Percentiles rank a stretch among this genome's conserved stretches.
These are phyloP conservation scores for Ambastaia sidthimunki DNA, from an alignment of 2,797 vertebrate genomes.

Conservation along the genomic window DNA sequence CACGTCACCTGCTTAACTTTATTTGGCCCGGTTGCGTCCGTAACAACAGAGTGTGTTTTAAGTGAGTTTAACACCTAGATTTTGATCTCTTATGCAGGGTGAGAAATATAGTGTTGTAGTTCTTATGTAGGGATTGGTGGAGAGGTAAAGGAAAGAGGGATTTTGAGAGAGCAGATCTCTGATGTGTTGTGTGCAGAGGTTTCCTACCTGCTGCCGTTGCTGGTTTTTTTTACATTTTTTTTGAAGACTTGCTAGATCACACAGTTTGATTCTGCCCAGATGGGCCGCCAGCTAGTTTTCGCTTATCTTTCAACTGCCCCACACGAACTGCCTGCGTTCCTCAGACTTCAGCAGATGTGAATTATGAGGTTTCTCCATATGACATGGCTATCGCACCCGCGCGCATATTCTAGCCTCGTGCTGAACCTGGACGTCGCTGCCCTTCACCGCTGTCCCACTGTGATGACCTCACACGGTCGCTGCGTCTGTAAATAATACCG, in stretches of 20 bases:
- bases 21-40: background rate
- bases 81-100: slow-evolving; percentile 17
- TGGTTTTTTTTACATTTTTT: background rate
- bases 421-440: slow-evolving; percentile 61
- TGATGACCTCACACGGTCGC: slow-evolving; percentile 51
- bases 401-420: background rate
- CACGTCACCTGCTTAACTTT: background rate
- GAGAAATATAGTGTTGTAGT: slow-evolving; percentile 34
- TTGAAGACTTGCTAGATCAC: slow-evolving; percentile 36
- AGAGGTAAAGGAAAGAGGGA: background rate
- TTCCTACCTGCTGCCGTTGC: slow-evolving; percentile 43
- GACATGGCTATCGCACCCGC: background rate
- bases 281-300: slow-evolving; percentile 25
- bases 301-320: slow-evolving; percentile 14
- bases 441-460: slow-evolving; percentile 59
- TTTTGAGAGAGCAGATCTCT: slow-evolving; percentile 20
- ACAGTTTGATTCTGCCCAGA: slow-evolving; percentile 35
- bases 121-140: background rate
- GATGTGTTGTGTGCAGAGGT: slow-evolving; percentile 15
- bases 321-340: background rate
- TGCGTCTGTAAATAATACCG: slow-evolving; percentile 74
- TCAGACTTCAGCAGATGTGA: background rate
- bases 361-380: background rate
- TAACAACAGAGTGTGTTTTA: no score
- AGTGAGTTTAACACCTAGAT: background rate